Base-by-base conservation (phyloP, 2,113 vertebrate species). In the Quiscalus mexicanus region DNA sequence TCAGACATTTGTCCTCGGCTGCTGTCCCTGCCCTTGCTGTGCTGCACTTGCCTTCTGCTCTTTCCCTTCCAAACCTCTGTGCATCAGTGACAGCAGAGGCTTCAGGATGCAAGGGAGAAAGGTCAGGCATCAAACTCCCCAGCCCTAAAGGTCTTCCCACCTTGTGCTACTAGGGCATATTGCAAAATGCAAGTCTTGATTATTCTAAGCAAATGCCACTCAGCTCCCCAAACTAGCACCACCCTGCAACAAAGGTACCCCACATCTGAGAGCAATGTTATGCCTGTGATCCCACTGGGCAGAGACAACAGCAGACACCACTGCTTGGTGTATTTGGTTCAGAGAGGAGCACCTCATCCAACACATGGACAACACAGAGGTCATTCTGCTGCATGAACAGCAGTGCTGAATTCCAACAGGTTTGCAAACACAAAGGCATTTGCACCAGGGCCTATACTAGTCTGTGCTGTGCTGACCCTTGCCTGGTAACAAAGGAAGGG, bases 361-460 rank as follows among this genome's bases (percentile, higher is more conserved):
- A 35, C 35, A 68, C 9, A 42, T 0, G 0, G 35, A 24, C 47
- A 59, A 20, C 20, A 53, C 0, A 45, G 25, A 74, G 12, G 25
- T 53, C 1, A 3, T 45, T 60, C 16, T 47, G n/a, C 9, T 6
- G 18, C 27, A 37, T 25, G 10, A 78, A 74, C 18, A 63, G 20
- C 2, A 1, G 21, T 25, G 20, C 18, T 56, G 6, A 81, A 77
- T 11, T 74, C 52, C 11, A 71, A 12, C 11, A 35, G 11, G 37
- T n/a, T 18, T 78, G 31, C 33, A 77, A 78, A 76, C 20, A 63
- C 16, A 42, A 74, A 74, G 5, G 7, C 39, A 44, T 20, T 56
- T 64, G 24, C 25, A 64, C 18, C 42, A 47, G n/a, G 9, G 10
- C 17, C 59, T 53, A 1, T 19, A 44, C 15, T 25, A 62, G n/a